These are phyloP conservation scores for Melanotaenia pygmaea DNA, from an alignment of 2,797 vertebrate genomes.

Conservation along the genomic window DNA sequence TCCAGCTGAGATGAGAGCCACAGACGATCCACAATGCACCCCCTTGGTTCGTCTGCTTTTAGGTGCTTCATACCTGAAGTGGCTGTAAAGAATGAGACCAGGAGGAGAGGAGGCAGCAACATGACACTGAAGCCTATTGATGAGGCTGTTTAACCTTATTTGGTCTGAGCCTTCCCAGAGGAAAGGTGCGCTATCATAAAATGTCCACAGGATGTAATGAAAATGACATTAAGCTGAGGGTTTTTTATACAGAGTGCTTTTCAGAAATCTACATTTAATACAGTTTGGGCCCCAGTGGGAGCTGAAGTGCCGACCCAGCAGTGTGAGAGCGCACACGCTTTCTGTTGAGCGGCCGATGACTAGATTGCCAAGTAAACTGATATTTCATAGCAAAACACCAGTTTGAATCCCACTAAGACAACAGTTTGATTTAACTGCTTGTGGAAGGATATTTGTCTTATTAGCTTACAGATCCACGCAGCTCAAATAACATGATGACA, in stretches of 20 bases:
- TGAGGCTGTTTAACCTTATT: slow-evolving; percentile 35
- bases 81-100: slow-evolving; percentile 49
- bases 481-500: slow-evolving; percentile 13
- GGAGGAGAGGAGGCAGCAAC: slow-evolving; percentile 27
- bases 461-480: background rate
- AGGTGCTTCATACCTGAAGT: slow-evolving; percentile 41
- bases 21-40: slow-evolving; percentile 39
- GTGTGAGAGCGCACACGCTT: slow-evolving; percentile 19
- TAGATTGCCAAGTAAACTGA: slow-evolving; percentile 38
- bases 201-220: slow-evolving; percentile 38
- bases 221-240: slow-evolving; percentile 39
- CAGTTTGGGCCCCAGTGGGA: slow-evolving; percentile 41
- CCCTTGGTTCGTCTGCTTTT: slow-evolving; percentile 32
- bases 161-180: slow-evolving; percentile 32
- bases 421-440: slow-evolving; percentile 17
- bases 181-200: slow-evolving; percentile 21
- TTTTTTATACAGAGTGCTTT: slow-evolving; percentile 32
- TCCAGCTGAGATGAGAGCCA: slow-evolving; percentile 54
- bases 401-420: slow-evolving; percentile 16
- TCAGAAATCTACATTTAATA: slow-evolving; percentile 44
- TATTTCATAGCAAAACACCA: slow-evolving; percentile 36
- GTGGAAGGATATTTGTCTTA: slow-evolving; percentile 6
- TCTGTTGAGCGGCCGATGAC: slow-evolving; percentile 42
- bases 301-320: slow-evolving; percentile 37
- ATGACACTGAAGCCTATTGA: slow-evolving; percentile 39